These are phyloP conservation scores for Zenarchopterus dispar DNA, from an alignment of 2,797 vertebrate genomes.

Conservation along the genomic window DNA sequence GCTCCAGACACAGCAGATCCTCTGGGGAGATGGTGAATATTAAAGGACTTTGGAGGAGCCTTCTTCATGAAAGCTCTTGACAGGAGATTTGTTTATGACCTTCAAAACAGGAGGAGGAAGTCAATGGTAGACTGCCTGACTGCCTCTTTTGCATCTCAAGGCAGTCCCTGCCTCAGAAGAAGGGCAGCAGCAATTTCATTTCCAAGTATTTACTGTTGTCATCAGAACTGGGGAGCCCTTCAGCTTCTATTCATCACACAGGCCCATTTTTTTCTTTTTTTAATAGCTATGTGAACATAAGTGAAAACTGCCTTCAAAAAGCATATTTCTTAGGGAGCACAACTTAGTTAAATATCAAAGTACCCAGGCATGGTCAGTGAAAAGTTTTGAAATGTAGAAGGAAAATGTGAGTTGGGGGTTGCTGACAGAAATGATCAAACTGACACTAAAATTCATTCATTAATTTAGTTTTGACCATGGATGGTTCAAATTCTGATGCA, in stretches of 20 bases:
- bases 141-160: constrained; percentile 63
- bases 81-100: constrained; percentile 79
- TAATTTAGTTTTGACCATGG: constrained; percentile 43
- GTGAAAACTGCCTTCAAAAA: constrained; percentile 23
- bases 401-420: constrained; percentile 23
- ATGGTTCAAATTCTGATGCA: constrained; percentile 24
- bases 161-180: constrained; percentile 9
- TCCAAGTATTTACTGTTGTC: constrained; percentile 40
- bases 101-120: constrained; percentile 63
- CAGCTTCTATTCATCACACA: constrained; percentile 31
- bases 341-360: constrained; percentile 46
- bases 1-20: constrained; percentile 61
- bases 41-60: constrained; percentile 66
- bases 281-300: constrained; percentile 9
- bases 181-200: constrained; percentile 29
- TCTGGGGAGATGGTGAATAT: constrained; percentile 74
- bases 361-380: constrained; percentile 17
- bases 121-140: constrained; percentile 59
- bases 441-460: constrained; percentile 33
- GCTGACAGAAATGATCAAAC: constrained; percentile 40
- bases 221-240: constrained; percentile 24
- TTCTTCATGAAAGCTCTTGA: constrained; percentile 59
- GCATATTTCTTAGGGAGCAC: constrained; percentile 11
- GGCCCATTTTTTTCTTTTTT: constrained; percentile 21
- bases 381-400: constrained; percentile 34